Base-by-base conservation (phyloP, 2,113 vertebrate genomes). In the Protobothrops mucrosquamatus region DNA sequence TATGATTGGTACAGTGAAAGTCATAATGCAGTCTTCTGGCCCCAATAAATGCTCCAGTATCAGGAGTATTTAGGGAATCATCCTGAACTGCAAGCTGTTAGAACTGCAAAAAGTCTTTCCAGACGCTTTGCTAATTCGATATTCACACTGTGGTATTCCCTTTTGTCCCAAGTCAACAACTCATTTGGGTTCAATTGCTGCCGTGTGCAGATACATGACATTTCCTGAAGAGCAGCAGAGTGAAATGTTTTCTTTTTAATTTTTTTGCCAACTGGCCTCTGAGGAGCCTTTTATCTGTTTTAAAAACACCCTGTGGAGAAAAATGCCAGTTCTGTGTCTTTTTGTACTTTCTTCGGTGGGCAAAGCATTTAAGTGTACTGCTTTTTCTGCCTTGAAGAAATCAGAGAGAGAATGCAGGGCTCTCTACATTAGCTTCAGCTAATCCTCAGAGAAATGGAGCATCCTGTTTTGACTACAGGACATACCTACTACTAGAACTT, bases 271-370 rank as follows among this genome's bases (percentile, higher is more conserved):
- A 90, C 48, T 52, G 90, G 87, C 46, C 57, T 51, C 18, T 24
- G 64, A 54, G 89, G 74, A 86, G 56, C 9, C 43, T n/a, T 93
- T 93, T 91, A 64, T 64, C 46, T 89, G 29, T 61, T 74, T 93
- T 93, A 89, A 88, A 81, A 18, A 51, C 59, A 57, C 10, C 85
- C 39, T 88, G 89, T 74, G 48, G 52, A 93, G 61, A 88, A 88
- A 88, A 91, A 48, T 88, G 34, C 51, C 7, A 55, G 9, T 55
- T 61, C n/a, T 46, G 81, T 87, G 85, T 69, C 85, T 61, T 91
- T 93, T 55, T 69, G 6, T 88, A 39, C 46, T 87, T 93, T 90
- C 15, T 46, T 69, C 46, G 9, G 10, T 26, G 59, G 15, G 59
- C n/a, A 59, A 74, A 91, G 14, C 64, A 69, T 54, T 34, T 43